Evolutionary conservation across 2,797 vertebrate species (phyloP).

Genomic region (Ambastaia sidthimunki): DNA sequence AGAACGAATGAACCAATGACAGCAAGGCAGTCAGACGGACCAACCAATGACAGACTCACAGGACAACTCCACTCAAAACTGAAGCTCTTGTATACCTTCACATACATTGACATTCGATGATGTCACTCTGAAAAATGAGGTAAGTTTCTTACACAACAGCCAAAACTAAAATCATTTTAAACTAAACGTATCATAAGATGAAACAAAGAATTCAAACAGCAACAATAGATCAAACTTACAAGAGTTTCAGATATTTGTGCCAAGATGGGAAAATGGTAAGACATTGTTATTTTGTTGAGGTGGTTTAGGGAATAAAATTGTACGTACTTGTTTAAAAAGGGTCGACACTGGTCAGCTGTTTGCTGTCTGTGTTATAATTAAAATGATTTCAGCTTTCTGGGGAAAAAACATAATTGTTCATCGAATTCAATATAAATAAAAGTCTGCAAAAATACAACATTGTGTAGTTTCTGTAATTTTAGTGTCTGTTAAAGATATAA

Average conservation of each 20-base stretch:
- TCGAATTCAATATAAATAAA: no score
- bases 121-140: slow-evolving; percentile 21
- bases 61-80: no score
- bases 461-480: not conserved
- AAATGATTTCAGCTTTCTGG: not conserved
- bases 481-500: not conserved
- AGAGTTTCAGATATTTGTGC: slow-evolving; percentile 8
- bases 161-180: slow-evolving; percentile 49
- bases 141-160: slow-evolving; percentile 23
- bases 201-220: not conserved
- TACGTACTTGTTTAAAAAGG: not conserved
- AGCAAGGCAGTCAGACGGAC: not conserved
- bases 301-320: not conserved
- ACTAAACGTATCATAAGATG: slow-evolving; percentile 39
- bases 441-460: no score
- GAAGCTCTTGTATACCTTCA: not conserved
- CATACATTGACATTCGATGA: slow-evolving; percentile 15
- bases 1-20: not conserved
- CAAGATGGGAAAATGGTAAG: not conserved
- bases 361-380: not conserved
- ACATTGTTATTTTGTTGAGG: slow-evolving; percentile 3
- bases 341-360: not conserved
- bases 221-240: slow-evolving; percentile 20
- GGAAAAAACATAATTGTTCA: no score
- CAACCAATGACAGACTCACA: not conserved